Base-by-base conservation (phyloP, 1,140 invertebrate species). In the Drosophila nikananu region DNA sequence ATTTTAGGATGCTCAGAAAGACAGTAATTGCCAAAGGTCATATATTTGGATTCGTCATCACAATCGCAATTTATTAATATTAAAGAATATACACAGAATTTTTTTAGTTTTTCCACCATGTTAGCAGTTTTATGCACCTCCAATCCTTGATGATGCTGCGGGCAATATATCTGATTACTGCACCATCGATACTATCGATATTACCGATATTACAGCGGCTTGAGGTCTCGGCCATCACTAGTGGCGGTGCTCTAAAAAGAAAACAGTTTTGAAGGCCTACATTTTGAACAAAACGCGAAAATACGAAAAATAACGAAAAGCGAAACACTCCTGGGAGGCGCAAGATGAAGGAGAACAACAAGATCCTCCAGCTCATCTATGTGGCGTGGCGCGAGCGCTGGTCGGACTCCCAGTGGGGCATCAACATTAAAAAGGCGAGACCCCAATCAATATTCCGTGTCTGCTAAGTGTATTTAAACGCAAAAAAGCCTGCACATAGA, bases 381-480 rank as follows among this genome's bases (percentile, higher is more conserved):
- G 82, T 90, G 93, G 98, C 98, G 46, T 99, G 98, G 98, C 94
- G 97, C 83, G 98, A 99, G 94, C 94, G 98, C 60, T 99, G 98
- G 98, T 96, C 96, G 13, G 98, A 99, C 94, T 95, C 98, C 30
- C 97, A 98, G 93, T 99, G 98, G 98, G 98, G 98, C 32, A 98
- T 98, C 68, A 97, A 98, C 91, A 97, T 99, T 35, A 98, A 99
- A 94, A 97, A 96, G 25, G 97, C 95, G 91, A 94, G 92, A 39
- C 21, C 19, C 54, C 61, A 44, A 55, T 37, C 23, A 27, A 51
- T 55, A 37, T 65, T 64, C 12, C 7, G 57, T 60, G 49, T 74
- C 19, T 55, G 39, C 30, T 32, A 21, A 39, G 71, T n/a, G 37
- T 63, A 46, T 77, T 37, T 66, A 21, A 64, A 58, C 32, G 19